phyloP scores from a whole-genome alignment of 2,113 vertebrate genomes.

The Acanthochromis polyacanthus region DNA sequence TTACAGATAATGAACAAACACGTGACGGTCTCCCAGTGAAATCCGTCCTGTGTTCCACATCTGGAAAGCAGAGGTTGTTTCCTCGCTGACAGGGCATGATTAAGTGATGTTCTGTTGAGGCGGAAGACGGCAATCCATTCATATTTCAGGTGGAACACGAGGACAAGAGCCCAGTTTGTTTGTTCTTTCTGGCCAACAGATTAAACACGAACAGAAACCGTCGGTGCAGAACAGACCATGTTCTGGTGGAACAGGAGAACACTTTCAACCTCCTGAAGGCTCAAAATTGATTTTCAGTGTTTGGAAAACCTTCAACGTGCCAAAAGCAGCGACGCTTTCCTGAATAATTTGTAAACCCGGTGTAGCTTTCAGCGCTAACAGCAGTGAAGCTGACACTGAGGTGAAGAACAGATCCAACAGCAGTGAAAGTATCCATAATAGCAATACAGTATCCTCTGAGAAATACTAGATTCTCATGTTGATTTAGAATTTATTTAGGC shows the following conservation, averaged over 20 bases:
- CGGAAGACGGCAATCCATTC: not conserved
- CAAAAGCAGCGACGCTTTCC: not conserved
- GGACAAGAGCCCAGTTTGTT: not conserved
- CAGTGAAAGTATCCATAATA: no score
- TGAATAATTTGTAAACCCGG: slow-evolving; percentile 24
- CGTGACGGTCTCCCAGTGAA: no score
- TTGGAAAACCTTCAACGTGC: not conserved
- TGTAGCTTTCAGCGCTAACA: no score
- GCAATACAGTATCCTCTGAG: no score
- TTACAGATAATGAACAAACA: no score
- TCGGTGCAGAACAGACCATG: slow-evolving; percentile 1
- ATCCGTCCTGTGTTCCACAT: no score
- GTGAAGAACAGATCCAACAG: no score
- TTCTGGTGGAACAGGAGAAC: not conserved
- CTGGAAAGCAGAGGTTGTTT: slow-evolving; percentile 8
- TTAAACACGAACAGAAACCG: not conserved
- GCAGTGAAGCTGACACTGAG: no score
- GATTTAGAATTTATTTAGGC: no score
- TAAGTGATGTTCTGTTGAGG: slow-evolving; percentile 5
- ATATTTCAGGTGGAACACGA: slow-evolving; percentile 1
- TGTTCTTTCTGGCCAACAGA: not conserved
- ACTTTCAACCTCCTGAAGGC: slow-evolving; percentile 4
- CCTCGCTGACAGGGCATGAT: not conserved
- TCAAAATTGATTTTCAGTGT: slow-evolving; percentile 43
- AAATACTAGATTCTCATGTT: no score